phyloP scores from a whole-genome alignment of 2,113 vertebrate species.

The Solenodon paradoxus region DNA sequence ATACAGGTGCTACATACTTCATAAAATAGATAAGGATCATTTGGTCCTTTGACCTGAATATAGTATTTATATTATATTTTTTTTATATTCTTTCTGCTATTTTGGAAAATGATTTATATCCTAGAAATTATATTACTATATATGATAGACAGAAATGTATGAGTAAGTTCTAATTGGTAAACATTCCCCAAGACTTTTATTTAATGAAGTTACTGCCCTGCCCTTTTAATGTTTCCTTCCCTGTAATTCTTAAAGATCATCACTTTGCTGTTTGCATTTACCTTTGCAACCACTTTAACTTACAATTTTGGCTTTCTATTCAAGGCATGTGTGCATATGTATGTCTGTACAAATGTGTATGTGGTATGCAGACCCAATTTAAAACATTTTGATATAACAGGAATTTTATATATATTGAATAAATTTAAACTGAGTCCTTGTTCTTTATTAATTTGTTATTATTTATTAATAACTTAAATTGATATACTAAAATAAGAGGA shows the following conservation, averaged over 20 bases:
- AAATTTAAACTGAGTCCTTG: not conserved
- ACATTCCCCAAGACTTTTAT: constrained; percentile 17
- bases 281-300: not conserved
- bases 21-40: not conserved
- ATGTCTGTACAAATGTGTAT: not conserved
- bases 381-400: not conserved
- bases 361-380: not conserved
- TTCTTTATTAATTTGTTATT: not conserved
- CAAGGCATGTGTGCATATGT: not conserved
- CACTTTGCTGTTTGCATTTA: not conserved
- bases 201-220: constrained; percentile 18
- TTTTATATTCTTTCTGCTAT: not conserved
- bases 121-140: not conserved
- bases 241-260: constrained; percentile 28
- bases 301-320: not conserved
- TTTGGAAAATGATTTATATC: not conserved
- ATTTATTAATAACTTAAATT: not conserved
- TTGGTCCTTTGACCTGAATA: not conserved
- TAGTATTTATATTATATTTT: not conserved
- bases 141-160: not conserved
- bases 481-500: not conserved
- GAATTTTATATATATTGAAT: not conserved
- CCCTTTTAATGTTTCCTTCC: constrained; percentile 19
- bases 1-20: not conserved
- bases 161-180: constrained; percentile 15